phyloP scores from a whole-genome alignment of 1,140 invertebrate species.

The Aphidius gifuensis region DNA sequence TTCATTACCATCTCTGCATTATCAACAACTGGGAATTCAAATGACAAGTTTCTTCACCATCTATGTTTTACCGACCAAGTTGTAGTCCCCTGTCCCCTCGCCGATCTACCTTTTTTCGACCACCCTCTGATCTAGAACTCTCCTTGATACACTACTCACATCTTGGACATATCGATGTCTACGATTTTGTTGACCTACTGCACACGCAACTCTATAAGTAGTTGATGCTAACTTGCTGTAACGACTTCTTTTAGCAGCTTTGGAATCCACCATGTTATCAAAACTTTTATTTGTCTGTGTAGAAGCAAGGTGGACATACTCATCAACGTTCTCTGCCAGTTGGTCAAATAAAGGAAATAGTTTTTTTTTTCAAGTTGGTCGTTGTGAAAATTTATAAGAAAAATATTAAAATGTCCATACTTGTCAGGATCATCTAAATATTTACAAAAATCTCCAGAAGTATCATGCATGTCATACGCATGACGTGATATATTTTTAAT shows the following conservation, averaged over 20 bases:
- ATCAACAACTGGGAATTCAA: too few relatives aligned
- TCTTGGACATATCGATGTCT: neutral
- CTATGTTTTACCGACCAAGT: too few relatives aligned
- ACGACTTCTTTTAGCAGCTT: conserved; percentile 14
- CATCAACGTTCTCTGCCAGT: conserved; percentile 5
- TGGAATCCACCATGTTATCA: conserved; percentile 14
- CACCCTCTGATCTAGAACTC: too few relatives aligned
- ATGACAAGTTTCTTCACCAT: too few relatives aligned
- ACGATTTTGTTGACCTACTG: conserved; percentile 18
- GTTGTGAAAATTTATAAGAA: conserved; percentile 9
- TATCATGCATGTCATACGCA: conserved; percentile 6
- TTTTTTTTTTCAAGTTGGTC: neutral
- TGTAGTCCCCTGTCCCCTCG: too few relatives aligned
- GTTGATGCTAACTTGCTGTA: conserved; percentile 14
- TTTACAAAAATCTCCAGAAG: conserved; percentile 1
- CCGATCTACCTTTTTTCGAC: too few relatives aligned
- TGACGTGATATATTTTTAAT: conserved; percentile 8
- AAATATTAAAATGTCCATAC: conserved; percentile 4
- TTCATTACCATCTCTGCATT: too few relatives aligned
- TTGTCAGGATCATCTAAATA: conserved; percentile 3
- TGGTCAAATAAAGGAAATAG: conserved; percentile 11
- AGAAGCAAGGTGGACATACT: conserved; percentile 14
- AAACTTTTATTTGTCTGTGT: conserved; percentile 21
- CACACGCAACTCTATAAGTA: conserved; percentile 18
- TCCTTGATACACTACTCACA: too few relatives aligned